phyloP scores from a whole-genome alignment of 2,797 vertebrate genomes.

The Propithecus deckenii region DNA sequence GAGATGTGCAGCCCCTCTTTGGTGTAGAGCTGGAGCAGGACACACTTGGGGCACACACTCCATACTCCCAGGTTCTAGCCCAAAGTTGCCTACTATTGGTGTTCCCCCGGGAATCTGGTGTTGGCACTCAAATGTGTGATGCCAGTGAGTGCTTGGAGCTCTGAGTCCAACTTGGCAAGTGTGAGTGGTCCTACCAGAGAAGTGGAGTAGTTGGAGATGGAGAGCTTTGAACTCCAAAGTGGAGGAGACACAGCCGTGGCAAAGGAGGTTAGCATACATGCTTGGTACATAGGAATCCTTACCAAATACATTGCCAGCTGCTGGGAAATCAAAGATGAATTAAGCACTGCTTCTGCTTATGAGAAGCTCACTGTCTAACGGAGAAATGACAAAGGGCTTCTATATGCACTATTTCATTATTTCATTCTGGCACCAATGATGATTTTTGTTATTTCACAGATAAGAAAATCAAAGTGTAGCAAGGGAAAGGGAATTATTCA shows the following conservation, averaged over 20 bases:
- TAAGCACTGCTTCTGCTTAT: neutral
- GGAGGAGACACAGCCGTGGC: neutral
- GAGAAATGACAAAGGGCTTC: neutral
- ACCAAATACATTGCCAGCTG: neutral
- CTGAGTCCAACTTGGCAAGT: neutral
- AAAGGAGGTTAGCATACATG: neutral
- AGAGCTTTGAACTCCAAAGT: neutral
- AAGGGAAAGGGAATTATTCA: neutral
- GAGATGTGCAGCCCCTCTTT: neutral
- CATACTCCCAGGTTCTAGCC: neutral
- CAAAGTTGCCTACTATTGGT: neutral
- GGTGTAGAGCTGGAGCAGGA: neutral
- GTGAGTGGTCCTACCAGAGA: neutral
- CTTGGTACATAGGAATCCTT: neutral
- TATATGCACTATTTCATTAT: neutral
- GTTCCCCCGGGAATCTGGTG: neutral
- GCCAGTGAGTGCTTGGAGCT: neutral
- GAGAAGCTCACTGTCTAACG: neutral
- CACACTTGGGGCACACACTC: neutral
- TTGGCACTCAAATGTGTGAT: neutral
- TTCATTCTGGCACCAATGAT: neutral
- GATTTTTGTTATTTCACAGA: neutral
- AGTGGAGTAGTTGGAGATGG: too few species aligned
- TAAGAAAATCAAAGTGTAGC: neutral
- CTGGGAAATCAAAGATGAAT: neutral